These are phyloP conservation scores for Panagrolaimus sp. DNA, from an alignment of 1,140 invertebrate species.

Conservation along the genomic window DNA sequence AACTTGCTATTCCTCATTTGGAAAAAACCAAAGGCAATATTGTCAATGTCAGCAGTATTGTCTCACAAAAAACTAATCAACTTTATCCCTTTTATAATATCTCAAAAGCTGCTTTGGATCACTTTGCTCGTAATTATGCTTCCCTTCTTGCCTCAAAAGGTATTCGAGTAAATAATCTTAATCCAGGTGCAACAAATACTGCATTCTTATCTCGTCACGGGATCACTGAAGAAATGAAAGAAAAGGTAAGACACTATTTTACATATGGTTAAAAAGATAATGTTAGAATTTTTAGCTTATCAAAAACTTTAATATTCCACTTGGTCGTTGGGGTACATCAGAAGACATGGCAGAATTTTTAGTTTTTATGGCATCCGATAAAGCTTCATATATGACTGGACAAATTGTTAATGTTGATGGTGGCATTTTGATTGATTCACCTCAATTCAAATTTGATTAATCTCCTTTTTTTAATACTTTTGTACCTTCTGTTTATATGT, in stretches of 20 bases:
- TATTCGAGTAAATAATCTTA: constrained; percentile 59
- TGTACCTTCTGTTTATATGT: too few species aligned
- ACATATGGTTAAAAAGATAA: constrained; percentile 70
- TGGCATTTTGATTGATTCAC: constrained; percentile 28
- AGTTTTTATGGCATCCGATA: constrained; percentile 61
- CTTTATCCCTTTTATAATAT: constrained; percentile 56
- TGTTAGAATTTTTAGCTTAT: constrained; percentile 64
- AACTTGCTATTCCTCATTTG: constrained; percentile 76
- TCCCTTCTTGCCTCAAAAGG: constrained; percentile 58
- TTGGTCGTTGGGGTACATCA: constrained; percentile 61
- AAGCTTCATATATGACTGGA: constrained; percentile 62
- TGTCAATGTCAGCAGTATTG: constrained; percentile 78
- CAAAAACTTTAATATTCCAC: constrained; percentile 62
- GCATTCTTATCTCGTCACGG: constrained; percentile 66
- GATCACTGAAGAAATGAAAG: constrained; percentile 61
- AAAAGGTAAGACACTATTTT: constrained; percentile 64
- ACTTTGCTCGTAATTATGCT: constrained; percentile 59
- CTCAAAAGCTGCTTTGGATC: constrained; percentile 59
- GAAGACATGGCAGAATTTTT: constrained; percentile 63
- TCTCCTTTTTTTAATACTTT: too few species aligned
- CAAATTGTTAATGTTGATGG: constrained; percentile 59
- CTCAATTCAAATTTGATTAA: too few species aligned
- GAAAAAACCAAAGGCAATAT: constrained; percentile 75
- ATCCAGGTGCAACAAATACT: neutral
- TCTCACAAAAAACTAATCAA: constrained; percentile 68